Evolutionary conservation across 2,888 invertebrate species (phyloP), one percentile per base, ranked within the genome.

Genomic region (Leucozona laternaria): DNA sequence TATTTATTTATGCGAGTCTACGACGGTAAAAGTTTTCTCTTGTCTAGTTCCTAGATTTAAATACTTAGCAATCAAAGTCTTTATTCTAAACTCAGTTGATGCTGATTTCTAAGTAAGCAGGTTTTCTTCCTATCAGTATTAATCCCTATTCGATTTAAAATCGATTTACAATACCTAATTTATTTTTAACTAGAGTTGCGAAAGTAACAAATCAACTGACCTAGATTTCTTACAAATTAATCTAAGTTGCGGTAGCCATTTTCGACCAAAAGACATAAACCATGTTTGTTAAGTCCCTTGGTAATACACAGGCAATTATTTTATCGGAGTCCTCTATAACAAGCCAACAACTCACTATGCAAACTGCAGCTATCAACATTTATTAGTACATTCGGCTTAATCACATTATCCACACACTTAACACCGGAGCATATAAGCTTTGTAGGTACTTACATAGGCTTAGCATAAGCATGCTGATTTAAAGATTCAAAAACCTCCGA

Each of bases 391-490:
- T 22, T 40, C 48, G 31, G 17, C 66, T 48, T 43, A 66, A 22
- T 48, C 66, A 48, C 62, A 62, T 31, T 40, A 40, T 17, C 45
- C 2, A 64, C 28, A 22, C 17, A 17, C 17, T 25, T 40, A 40
- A 25, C 3, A n/a, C 7, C 5, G 13, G 22, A 4, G 20, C 20
- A 7, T 2, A 11, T 22, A 22, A 58, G 37, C 37, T 37, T 53
- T 58, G 40, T 57, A n/a, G 6, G 6, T 13, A 31, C n/a, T 15
- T 22, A 31, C 31, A 31, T 15, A 7, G 6, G 11, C 11, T 37
- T 22, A 20, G 57, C 17, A 34, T 57, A 43, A 43, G 22, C 66
- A 34, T 66, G 66, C 48, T 66, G 66, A 66, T 66, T 66, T 66
- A 66, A 68, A 75, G 50, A 45, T 48, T 43, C 37, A 11, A 43